These are phyloP conservation scores for Amiota minor DNA, from an alignment of 2,888 invertebrate genomes.

Conservation along the genomic window DNA sequence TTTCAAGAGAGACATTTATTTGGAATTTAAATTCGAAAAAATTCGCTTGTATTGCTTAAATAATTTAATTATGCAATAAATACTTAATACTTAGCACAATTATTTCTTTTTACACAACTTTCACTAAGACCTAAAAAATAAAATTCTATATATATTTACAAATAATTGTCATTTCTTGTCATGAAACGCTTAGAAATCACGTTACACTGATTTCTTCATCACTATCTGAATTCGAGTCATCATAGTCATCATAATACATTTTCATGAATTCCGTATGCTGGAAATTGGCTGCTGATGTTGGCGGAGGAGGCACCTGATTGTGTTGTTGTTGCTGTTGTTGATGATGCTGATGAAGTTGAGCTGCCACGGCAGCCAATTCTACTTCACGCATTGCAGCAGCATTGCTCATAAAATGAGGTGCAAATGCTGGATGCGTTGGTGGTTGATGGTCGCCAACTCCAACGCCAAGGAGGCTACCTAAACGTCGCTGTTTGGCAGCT, in stretches of 20 bases:
- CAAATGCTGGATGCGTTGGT: constrained; percentile 51
- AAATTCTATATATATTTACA: constrained; percentile 52
- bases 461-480: constrained; percentile 46
- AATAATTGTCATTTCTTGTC: constrained; percentile 30
- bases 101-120: constrained; percentile 38
- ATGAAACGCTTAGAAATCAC: constrained; percentile 76
- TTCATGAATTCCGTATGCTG: constrained; percentile 70
- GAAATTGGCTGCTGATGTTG: constrained; percentile 49
- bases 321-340: constrained; percentile 65
- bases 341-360: constrained; percentile 67
- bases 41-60: constrained; percentile 44
- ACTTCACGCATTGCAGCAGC: constrained; percentile 57
- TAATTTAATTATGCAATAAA: constrained; percentile 15
- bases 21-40: constrained; percentile 69
- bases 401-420: constrained; percentile 52
- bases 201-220: constrained; percentile 92
- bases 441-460: constrained; percentile 24
- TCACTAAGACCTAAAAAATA: not conserved
- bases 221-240: constrained; percentile 79
- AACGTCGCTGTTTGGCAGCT: constrained; percentile 64
- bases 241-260: constrained; percentile 73
- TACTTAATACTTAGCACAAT: constrained; percentile 29
- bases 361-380: constrained; percentile 57
- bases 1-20: constrained; percentile 56
- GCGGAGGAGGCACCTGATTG: constrained; percentile 40